These are phyloP conservation scores for Busseola fusca DNA, from an alignment of 2,888 invertebrate species.

Conservation along the genomic window DNA sequence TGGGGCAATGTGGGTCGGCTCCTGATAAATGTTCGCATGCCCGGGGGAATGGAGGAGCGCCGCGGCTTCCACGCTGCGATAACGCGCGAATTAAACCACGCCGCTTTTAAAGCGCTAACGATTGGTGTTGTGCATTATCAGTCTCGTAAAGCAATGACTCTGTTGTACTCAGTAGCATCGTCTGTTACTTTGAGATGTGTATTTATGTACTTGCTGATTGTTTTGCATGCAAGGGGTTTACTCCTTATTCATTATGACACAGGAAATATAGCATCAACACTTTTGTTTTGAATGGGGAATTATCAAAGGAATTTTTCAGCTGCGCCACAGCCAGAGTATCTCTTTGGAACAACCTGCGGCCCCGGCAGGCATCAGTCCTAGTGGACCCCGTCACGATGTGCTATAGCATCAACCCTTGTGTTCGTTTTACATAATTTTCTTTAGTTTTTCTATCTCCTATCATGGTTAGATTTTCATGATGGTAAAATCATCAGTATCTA, in stretches of 20 bases:
- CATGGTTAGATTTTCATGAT: background rate
- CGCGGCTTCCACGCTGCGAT: constrained; percentile 74
- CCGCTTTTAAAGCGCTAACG: constrained; percentile 67
- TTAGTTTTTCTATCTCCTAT: background rate
- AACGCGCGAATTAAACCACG: constrained; percentile 72
- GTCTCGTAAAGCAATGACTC: constrained; percentile 30
- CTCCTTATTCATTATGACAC: background rate
- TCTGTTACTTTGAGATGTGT: constrained; percentile 3
- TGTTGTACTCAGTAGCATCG: constrained; percentile 19
- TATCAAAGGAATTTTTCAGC: too few species aligned
- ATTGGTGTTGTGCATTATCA: constrained; percentile 57
- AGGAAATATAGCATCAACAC: background rate
- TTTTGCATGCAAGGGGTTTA: background rate
- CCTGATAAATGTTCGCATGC: constrained; percentile 82
- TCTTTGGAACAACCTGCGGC: too few species aligned
- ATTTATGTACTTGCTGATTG: constrained; percentile 12
- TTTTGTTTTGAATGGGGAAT: too few species aligned
- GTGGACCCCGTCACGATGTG: too few species aligned
- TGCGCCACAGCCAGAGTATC: too few species aligned
- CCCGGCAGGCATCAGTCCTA: too few species aligned
- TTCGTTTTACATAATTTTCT: background rate
- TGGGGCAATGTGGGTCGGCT: constrained; percentile 81
- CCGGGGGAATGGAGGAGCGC: constrained; percentile 76
- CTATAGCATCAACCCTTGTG: background rate
- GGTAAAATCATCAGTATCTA: background rate